Evolutionary conservation across 2,888 invertebrate species (phyloP), one percentile per base, ranked within the genome.

Genomic region (Nomada hirtipes): DNA sequence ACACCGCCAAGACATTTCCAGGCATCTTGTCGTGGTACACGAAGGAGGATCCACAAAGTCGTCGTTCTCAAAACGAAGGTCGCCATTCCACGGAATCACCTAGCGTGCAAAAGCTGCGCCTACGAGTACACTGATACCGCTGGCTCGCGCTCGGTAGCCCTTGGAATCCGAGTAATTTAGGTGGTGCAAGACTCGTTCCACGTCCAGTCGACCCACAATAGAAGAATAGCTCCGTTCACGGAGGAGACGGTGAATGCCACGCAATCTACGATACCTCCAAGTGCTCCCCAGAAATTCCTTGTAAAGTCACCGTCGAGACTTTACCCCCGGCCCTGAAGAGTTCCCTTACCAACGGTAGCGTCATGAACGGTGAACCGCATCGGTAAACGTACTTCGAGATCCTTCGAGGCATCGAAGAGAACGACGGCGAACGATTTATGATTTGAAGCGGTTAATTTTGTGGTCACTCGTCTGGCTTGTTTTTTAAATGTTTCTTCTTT

Each of bases 131-230:
- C 60, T 52, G 59, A 69, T 36, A n/a, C 42, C 36, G 44, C 4
- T n/a, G 57, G 63, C 23, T 68, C 47, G 15, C 26, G n/a, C 20
- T 61, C 42, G 55, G 26, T 52, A 36, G 44, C 23, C 42, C 75
- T 59, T 59, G 84, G 84, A 82, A 86, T 86, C 50, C 77, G 76
- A 84, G 79, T 83, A 86, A 86, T 86, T 88, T 77, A 83, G 73
- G 60, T 69, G 83, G 61, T 60, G 69, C 68, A 55, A 78, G 73
- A 70, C 76, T 82, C 88, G 77, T 76, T 79, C 81, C 76, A 77
- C 79, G 82, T 80, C 70, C 80, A 67, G 79, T 68, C 86, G 75
- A 65, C 50, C 76, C 71, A 73, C 80, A 83, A 86, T 88, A 82
- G 83, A 74, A 82, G 73, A 88, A 80, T 79, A 61, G 73, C 69